Percentiles rank a stretch among this genome's conserved stretches.
phyloP scores from a whole-genome alignment of 2,888 invertebrate species.

The Antheraea assamensis region DNA sequence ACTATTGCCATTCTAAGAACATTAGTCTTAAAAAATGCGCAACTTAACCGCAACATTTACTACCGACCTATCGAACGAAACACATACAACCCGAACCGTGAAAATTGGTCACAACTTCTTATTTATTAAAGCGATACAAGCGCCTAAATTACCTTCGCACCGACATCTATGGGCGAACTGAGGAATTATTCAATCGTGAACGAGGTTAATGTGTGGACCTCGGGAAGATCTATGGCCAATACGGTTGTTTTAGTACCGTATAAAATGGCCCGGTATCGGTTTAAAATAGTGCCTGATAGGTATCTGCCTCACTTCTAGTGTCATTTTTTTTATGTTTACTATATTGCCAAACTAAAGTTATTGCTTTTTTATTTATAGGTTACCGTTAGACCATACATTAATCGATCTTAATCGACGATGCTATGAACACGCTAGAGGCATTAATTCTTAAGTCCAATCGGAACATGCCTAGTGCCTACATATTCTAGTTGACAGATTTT shows the following conservation, averaged over 20 bases:
- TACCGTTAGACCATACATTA: too few species aligned
- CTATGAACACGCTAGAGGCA: too few species aligned
- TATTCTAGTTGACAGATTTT: too few species aligned
- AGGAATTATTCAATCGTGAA: slow-evolving; percentile 37
- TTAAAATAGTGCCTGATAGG: slow-evolving; percentile 38
- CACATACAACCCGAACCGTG: slow-evolving; percentile 3
- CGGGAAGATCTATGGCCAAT: slow-evolving; percentile 39
- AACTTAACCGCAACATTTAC: slow-evolving; percentile 4
- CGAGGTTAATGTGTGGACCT: slow-evolving; percentile 27
- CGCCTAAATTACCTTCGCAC: slow-evolving; percentile 30
- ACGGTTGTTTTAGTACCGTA: slow-evolving; percentile 37
- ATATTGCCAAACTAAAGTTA: too few species aligned
- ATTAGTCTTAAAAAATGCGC: neutral
- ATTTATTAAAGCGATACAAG: slow-evolving; percentile 22
- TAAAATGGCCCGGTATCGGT: slow-evolving; percentile 32
- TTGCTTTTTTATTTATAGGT: too few species aligned
- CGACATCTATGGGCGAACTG: slow-evolving; percentile 30
- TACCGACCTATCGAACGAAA: slow-evolving; percentile 1
- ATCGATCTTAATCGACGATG: too few species aligned
- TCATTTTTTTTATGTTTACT: neutral
- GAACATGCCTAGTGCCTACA: too few species aligned
- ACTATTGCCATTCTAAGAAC: neutral
- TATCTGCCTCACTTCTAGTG: neutral
- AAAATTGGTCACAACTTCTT: slow-evolving; percentile 12
- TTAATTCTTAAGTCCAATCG: too few species aligned